Evolutionary conservation across 1,140 invertebrate species (phyloP).

Genomic region (Drosophila parabipectinata): DNA sequence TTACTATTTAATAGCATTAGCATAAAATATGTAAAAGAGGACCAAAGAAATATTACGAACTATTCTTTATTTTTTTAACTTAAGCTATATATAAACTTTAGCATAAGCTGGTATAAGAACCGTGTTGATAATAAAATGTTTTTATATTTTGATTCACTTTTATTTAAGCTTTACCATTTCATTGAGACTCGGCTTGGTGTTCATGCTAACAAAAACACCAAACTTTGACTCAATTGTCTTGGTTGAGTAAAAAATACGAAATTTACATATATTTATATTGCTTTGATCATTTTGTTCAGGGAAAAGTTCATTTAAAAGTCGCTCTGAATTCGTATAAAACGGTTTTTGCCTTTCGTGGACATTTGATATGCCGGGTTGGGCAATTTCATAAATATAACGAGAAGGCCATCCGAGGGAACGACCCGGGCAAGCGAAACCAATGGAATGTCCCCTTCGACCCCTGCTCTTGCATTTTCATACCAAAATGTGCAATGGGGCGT

Average conservation of each 20-base stretch:
- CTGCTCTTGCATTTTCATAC: neutral
- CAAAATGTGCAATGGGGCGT: conserved; percentile 68
- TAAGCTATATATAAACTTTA: too few species aligned
- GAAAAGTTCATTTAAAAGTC: conserved; percentile 53
- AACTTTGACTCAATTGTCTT: conserved; percentile 2
- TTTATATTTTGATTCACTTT: neutral
- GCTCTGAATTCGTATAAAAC: conserved; percentile 21
- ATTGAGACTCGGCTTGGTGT: conserved; percentile 7
- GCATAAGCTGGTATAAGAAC: too few species aligned
- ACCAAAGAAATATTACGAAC: conserved; percentile 25
- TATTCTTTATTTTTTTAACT: neutral
- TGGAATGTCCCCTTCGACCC: conserved; percentile 4
- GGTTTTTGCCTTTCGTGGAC: conserved; percentile 16
- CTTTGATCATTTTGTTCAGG: neutral
- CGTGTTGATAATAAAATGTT: too few species aligned
- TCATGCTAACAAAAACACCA: conserved; percentile 1
- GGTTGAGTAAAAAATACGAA: neutral
- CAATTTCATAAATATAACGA: conserved; percentile 47
- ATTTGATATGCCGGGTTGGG: conserved; percentile 2
- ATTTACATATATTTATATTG: neutral
- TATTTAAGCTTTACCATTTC: conserved; percentile 7
- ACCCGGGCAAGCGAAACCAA: conserved; percentile 17
- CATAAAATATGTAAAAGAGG: conserved; percentile 61
- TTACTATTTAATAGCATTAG: conserved; percentile 71
- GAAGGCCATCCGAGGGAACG: conserved; percentile 25